Conservation (phyloP, 2,888 invertebrate species). For the Drosophila anceps region DNA sequence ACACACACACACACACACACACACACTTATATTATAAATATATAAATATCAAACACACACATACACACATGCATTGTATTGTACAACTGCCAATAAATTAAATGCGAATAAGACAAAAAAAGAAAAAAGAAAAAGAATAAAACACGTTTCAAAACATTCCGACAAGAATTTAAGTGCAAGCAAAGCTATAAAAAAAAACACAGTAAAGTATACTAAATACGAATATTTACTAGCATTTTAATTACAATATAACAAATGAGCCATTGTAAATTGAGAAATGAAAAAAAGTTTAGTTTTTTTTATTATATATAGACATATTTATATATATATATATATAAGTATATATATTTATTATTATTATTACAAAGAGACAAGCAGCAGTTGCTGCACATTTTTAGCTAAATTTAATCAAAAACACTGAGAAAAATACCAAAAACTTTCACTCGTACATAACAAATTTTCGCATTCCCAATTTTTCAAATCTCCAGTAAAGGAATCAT, state of each 20-base stretch:
- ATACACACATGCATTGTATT: slow-evolving; percentile 55
- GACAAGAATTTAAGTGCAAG: slow-evolving; percentile 62
- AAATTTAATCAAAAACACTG: slow-evolving; percentile 58
- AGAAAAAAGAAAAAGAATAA: slow-evolving; percentile 13
- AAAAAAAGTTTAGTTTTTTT: slow-evolving; percentile 1
- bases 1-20: slow-evolving; percentile 6
- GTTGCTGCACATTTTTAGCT: slow-evolving; percentile 51
- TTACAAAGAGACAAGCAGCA: slow-evolving; percentile 27
- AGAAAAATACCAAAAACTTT: slow-evolving; percentile 22
- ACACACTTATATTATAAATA: slow-evolving; percentile 37
- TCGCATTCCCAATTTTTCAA: slow-evolving; percentile 57
- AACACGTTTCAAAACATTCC: slow-evolving; percentile 61
- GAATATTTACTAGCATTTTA: slow-evolving; percentile 69
- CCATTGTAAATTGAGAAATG: slow-evolving; percentile 34
- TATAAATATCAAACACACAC: slow-evolving; percentile 23
- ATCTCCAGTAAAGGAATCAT: slow-evolving; percentile 44
- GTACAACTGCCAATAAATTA: slow-evolving; percentile 62
- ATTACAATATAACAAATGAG: slow-evolving; percentile 51
- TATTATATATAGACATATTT: background rate
- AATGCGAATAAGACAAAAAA: slow-evolving; percentile 23
- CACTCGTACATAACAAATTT: slow-evolving; percentile 49
- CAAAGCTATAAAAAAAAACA: slow-evolving; percentile 47
- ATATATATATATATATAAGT: background rate
- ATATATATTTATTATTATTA: slow-evolving; percentile 15
- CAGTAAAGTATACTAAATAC: slow-evolving; percentile 33